A percentile compares a stretch with the other conserved stretches of the same genome.
Conservation (phyloP, 1,140 invertebrate genomes). For the Neodiprion virginianus region DNA sequence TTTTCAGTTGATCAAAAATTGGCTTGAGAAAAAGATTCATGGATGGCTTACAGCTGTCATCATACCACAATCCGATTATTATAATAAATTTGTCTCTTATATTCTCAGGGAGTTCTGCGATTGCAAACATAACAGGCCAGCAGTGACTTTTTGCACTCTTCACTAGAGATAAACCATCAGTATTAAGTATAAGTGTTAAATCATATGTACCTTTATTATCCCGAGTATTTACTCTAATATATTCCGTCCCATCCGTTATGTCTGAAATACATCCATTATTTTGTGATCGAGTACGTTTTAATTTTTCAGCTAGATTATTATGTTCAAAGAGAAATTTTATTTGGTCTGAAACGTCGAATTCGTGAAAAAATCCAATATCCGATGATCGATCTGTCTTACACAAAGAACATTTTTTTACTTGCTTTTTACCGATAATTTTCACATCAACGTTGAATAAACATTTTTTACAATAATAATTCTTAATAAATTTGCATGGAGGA, state of each 20-base stretch:
- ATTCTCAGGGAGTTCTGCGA: conserved; percentile 29
- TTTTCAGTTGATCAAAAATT: conserved; percentile 21
- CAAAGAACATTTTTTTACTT: too few species aligned
- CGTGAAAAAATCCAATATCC: not conserved
- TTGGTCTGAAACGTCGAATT: conserved; percentile 4
- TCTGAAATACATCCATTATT: not conserved
- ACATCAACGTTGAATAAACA: conserved; percentile 15
- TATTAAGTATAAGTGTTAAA: conserved; percentile 31
- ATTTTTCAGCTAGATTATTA: conserved; percentile 4
- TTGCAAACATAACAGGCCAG: conserved; percentile 33
- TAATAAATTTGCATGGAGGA: conserved; percentile 12
- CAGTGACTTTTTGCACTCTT: conserved; percentile 29
- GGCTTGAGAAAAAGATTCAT: conserved; percentile 31
- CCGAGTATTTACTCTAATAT: not conserved
- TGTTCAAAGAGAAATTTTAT: not conserved
- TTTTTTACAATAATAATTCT: conserved; percentile 24
- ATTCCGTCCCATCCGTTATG: not conserved
- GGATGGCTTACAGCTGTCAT: conserved; percentile 16
- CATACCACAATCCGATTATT: conserved; percentile 26
- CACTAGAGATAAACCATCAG: conserved; percentile 28
- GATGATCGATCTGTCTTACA: not conserved
- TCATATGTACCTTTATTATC: conserved; percentile 19
- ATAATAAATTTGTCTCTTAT: conserved; percentile 22
- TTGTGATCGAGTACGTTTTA: not conserved
- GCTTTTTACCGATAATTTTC: too few species aligned